A percentile compares a stretch with the other conserved stretches of the same genome.
phyloP scores from a whole-genome alignment of 2,888 invertebrate genomes.

The Eristalinus sepulchralis region DNA sequence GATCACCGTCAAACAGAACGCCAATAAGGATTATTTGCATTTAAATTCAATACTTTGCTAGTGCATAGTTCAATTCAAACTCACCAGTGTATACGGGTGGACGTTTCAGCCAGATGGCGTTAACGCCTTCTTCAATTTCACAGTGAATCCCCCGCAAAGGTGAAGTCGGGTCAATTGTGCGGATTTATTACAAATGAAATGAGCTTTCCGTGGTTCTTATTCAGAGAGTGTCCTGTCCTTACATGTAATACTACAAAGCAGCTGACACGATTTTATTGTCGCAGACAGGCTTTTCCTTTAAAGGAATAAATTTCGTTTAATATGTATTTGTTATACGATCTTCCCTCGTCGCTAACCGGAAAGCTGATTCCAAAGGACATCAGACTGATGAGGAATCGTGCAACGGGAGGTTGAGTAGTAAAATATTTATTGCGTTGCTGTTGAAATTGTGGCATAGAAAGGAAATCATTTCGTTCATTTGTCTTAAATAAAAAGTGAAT shows the following conservation, averaged over 20 bases:
- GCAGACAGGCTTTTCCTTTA: background rate
- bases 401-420: background rate
- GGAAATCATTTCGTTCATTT: background rate
- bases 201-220: background rate
- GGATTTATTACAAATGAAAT: background rate
- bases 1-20: background rate
- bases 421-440: background rate
- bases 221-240: background rate
- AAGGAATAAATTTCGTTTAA: background rate
- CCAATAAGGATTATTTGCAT: background rate
- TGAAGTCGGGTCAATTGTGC: background rate
- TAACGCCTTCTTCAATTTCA: background rate
- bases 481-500: background rate
- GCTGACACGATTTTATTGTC: background rate
- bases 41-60: background rate
- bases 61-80: background rate
- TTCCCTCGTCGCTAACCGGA: background rate
- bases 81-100: background rate
- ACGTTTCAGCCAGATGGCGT: background rate
- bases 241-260: background rate
- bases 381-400: background rate
- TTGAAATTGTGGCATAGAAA: constrained; percentile 10
- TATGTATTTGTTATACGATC: background rate
- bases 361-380: background rate
- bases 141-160: background rate